These are phyloP conservation scores for Stenurella melanura DNA, from an alignment of 2,888 invertebrate genomes.

Conservation along the genomic window DNA sequence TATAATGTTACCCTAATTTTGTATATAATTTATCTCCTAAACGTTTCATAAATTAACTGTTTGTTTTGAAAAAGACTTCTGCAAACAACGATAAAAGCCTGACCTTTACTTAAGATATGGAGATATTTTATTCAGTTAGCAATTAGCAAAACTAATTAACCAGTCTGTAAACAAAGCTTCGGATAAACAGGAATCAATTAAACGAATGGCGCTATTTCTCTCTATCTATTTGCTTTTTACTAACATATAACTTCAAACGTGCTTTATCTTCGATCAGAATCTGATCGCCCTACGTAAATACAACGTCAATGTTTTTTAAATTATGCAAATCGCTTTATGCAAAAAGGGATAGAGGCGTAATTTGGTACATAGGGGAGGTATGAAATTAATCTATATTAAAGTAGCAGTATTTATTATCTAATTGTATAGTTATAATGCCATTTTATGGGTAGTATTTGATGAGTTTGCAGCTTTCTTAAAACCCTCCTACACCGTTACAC, in stretches of 20 bases:
- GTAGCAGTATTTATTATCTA: background rate
- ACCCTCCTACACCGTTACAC: too few species aligned
- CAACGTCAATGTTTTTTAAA: conserved; percentile 8
- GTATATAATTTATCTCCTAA: too few species aligned
- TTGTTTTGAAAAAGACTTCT: too few species aligned
- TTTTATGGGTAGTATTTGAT: too few species aligned
- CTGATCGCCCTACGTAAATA: background rate
- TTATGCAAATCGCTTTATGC: conserved; percentile 5
- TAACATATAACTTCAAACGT: conserved; percentile 15
- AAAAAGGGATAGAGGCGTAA: background rate
- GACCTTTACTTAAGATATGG: background rate
- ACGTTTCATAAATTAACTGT: too few species aligned
- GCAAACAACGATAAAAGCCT: background rate
- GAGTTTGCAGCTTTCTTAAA: too few species aligned
- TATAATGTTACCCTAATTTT: too few species aligned
- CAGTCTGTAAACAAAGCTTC: conserved; percentile 2
- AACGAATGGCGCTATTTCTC: background rate
- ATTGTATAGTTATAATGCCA: too few species aligned
- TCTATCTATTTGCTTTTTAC: conserved; percentile 30
- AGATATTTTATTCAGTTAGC: background rate
- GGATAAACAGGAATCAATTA: conserved; percentile 23
- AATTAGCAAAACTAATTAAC: conserved; percentile 23
- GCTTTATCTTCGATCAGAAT: conserved; percentile 19
- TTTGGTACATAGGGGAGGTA: background rate
- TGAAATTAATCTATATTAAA: background rate